Percentiles rank a stretch among this genome's conserved stretches.
phyloP scores from a whole-genome alignment of 2,888 invertebrate species.

The Andrena fulva region DNA sequence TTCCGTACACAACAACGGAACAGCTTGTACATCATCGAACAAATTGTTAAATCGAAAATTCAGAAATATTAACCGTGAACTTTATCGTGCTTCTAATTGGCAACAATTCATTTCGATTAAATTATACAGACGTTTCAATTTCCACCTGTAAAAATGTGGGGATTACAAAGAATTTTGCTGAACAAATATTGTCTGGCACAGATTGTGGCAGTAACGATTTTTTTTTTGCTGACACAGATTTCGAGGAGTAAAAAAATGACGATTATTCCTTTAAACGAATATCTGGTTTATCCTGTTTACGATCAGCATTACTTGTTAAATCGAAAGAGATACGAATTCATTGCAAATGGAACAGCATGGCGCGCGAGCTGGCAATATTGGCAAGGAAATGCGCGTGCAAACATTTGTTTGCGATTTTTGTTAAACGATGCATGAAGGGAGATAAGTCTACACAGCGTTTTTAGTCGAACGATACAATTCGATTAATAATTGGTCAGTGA shows the following conservation, averaged over 20 bases:
- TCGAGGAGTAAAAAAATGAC: too few species aligned
- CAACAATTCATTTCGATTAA: neutral
- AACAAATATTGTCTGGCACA: too few species aligned
- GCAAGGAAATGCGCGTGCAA: neutral
- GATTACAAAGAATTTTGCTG: too few species aligned
- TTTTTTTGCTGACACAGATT: too few species aligned
- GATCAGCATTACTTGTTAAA: neutral
- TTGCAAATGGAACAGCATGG: neutral
- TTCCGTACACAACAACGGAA: neutral
- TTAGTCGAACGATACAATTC: neutral
- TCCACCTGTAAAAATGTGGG: neutral
- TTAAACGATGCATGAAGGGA: conserved; percentile 9
- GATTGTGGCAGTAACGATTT: too few species aligned
- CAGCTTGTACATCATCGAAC: neutral
- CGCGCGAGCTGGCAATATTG: neutral
- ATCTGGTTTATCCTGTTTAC: neutral
- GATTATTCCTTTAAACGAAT: too few species aligned
- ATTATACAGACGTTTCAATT: neutral
- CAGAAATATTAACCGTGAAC: neutral
- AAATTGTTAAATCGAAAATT: conserved; percentile 1
- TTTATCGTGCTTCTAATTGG: neutral
- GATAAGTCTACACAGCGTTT: conserved; percentile 15
- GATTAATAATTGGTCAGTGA: neutral
- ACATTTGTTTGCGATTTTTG: conserved; percentile 7
- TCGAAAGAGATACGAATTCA: neutral